Evolutionary conservation across 2,888 invertebrate genomes (phyloP).

Genomic region (Cynaeus angustus): DNA sequence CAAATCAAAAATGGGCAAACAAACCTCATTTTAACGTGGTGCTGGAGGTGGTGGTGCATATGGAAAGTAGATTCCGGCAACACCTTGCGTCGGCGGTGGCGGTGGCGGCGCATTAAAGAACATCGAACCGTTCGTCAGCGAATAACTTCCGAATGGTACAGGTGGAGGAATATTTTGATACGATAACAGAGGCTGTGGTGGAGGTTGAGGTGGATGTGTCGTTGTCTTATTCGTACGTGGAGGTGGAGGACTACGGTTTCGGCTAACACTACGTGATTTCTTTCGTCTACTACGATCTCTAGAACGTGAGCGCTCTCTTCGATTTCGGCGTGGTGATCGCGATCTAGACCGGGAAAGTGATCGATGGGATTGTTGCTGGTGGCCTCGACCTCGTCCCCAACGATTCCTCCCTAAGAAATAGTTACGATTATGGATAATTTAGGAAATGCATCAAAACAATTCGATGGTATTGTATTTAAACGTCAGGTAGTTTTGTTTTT

Average conservation of each 20-base stretch:
- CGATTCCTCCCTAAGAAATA: slow-evolving; percentile 63
- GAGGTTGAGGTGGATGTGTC: slow-evolving; percentile 35
- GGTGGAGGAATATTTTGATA: slow-evolving; percentile 57
- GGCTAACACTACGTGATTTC: slow-evolving; percentile 56
- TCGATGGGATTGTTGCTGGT: slow-evolving; percentile 64
- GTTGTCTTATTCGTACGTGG: slow-evolving; percentile 32
- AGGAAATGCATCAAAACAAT: too few relatives aligned
- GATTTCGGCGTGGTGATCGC: slow-evolving; percentile 65
- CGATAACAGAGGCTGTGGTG: slow-evolving; percentile 55
- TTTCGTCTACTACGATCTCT: slow-evolving; percentile 54
- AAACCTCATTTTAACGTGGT: slow-evolving; percentile 59
- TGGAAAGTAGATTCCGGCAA: slow-evolving; percentile 59
- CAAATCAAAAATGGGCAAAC: not conserved
- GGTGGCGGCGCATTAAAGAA: slow-evolving; percentile 66
- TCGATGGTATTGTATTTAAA: too few relatives aligned
- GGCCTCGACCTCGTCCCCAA: slow-evolving; percentile 69
- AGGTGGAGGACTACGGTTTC: slow-evolving; percentile 51
- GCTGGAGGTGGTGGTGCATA: slow-evolving; percentile 68
- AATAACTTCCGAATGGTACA: slow-evolving; percentile 61
- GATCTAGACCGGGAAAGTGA: slow-evolving; percentile 65
- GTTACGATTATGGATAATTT: too few relatives aligned
- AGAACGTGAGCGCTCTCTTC: slow-evolving; percentile 60
- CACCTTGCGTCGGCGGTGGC: slow-evolving; percentile 47
- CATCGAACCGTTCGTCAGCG: slow-evolving; percentile 65
- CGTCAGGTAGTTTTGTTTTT: too few relatives aligned